Conservation (phyloP, 2,113 vertebrate genomes). For the Martes martes region DNA sequence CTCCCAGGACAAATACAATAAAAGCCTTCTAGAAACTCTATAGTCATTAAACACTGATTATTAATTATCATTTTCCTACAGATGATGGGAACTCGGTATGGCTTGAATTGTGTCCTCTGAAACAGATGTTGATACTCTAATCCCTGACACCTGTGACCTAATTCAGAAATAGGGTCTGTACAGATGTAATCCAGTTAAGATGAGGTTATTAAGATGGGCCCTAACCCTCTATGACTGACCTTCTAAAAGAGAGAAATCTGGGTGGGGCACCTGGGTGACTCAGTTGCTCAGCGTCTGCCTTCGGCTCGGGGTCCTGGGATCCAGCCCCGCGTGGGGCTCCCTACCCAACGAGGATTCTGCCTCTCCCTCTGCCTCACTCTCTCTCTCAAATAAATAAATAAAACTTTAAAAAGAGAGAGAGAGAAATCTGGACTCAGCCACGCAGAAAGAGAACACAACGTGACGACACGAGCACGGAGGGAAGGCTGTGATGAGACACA, state of each 20-base stretch:
- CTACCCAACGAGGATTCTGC: neutral
- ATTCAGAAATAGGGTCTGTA: neutral
- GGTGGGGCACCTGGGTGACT: neutral
- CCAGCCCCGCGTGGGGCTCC: neutral
- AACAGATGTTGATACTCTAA: neutral
- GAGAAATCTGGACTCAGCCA: neutral
- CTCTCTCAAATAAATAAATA: neutral
- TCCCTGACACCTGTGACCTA: neutral
- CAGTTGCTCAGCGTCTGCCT: neutral
- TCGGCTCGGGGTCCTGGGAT: neutral
- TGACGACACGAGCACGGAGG: neutral
- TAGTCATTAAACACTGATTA: neutral
- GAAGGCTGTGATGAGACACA: neutral
- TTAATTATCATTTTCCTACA: conserved; percentile 3
- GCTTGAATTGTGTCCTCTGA: neutral
- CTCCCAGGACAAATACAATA: neutral
- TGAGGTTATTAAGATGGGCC: neutral
- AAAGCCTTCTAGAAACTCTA: neutral
- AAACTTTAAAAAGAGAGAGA: neutral
- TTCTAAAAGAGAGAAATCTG: neutral
- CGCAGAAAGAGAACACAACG: neutral
- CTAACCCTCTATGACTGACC: neutral
- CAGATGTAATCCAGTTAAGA: neutral
- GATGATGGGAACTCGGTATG: neutral
- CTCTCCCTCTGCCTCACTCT: neutral